Percentiles rank a stretch among this genome's conserved stretches.
These are phyloP conservation scores for Caenorhabditis latens DNA, from an alignment of 1,140 invertebrate species.

Conservation along the genomic window DNA sequence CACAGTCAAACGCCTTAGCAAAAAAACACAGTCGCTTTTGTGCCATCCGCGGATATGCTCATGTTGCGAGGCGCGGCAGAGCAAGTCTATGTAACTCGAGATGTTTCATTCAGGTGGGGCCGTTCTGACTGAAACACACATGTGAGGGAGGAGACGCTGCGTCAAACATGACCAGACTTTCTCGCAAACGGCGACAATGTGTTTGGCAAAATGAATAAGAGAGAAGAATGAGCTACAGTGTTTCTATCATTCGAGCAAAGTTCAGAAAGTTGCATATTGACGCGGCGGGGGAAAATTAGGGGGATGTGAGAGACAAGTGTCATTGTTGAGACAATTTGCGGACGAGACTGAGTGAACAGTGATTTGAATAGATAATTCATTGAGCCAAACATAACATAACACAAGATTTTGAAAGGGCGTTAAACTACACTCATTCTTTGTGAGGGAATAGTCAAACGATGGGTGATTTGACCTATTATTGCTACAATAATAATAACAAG, in stretches of 20 bases:
- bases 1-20: constrained; percentile 9
- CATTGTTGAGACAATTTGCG: constrained; percentile 46
- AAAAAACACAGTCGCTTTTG: constrained; percentile 50
- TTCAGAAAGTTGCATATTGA: constrained; percentile 53
- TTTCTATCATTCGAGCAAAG: constrained; percentile 26
- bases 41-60: constrained; percentile 54
- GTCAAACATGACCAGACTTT: constrained; percentile 53
- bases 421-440: neutral
- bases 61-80: neutral
- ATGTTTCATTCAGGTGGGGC: constrained; percentile 32
- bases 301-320: constrained; percentile 2
- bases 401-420: neutral
- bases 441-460: too few species aligned
- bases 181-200: neutral
- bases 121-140: constrained; percentile 50
- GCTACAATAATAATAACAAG: too few species aligned
- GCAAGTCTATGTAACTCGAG: constrained; percentile 34
- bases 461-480: too few species aligned
- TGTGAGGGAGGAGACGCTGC: neutral
- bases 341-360: neutral
- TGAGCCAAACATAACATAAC: neutral
- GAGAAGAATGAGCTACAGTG: neutral
- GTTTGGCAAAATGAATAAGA: constrained; percentile 22
- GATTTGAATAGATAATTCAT: constrained; percentile 9
- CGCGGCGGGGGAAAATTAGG: neutral